Conservation (phyloP, 2,888 invertebrate species). For the Rhagonycha fulva region DNA sequence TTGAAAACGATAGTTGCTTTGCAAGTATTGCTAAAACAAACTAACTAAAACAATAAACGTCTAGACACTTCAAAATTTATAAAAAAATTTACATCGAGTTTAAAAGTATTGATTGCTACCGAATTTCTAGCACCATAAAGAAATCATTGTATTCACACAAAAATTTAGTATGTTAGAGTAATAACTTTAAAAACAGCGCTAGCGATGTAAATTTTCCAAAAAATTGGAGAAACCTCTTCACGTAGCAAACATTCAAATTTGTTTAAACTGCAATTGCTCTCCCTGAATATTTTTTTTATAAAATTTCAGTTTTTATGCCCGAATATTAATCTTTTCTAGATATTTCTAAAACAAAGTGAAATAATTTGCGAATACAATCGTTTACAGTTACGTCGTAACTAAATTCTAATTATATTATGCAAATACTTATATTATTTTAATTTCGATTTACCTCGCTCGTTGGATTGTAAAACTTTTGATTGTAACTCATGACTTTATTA, state of each 20-base stretch:
- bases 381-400: not conserved
- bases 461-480: too few relatives aligned
- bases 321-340: not conserved
- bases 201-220: not conserved
- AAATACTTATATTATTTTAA: not conserved
- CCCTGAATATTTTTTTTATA: not conserved
- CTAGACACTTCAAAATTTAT: not conserved
- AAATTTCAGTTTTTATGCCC: not conserved
- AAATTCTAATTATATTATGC: not conserved
- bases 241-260: not conserved
- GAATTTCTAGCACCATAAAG: not conserved
- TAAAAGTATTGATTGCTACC: not conserved
- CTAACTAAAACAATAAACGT: not conserved
- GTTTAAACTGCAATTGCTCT: not conserved
- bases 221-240: not conserved
- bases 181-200: not conserved
- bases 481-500: too few relatives aligned
- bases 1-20: not conserved
- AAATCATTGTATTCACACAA: not conserved
- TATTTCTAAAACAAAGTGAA: not conserved
- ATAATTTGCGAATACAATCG: not conserved
- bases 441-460: too few relatives aligned
- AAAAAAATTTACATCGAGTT: not conserved
- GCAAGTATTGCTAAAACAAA: not conserved
- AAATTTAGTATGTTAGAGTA: not conserved